Evolutionary conservation across 2,888 invertebrate species (phyloP).

Genomic region (Dasypolia templi): DNA sequence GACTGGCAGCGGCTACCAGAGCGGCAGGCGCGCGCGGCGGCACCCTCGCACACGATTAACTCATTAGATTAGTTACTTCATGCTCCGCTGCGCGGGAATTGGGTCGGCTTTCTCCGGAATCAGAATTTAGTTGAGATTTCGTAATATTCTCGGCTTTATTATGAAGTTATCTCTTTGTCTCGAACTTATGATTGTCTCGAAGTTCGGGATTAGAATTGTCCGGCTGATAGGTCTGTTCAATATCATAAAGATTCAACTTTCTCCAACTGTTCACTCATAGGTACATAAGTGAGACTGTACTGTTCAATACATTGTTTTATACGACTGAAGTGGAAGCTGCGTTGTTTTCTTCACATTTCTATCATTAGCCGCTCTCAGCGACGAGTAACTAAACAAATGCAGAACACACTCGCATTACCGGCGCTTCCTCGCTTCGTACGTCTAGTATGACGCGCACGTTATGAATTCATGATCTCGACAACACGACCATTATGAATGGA

Average conservation of each 20-base stretch:
- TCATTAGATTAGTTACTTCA: constrained; percentile 64
- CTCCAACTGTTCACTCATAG: not conserved
- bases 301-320: not conserved
- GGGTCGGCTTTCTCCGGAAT: constrained; percentile 57
- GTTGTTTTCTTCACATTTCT: not conserved
- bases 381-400: not conserved
- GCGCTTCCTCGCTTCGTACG: constrained; percentile 4
- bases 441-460: constrained; percentile 17
- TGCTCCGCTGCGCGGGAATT: constrained; percentile 56
- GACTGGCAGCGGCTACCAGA: constrained; percentile 25
- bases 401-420: constrained; percentile 1
- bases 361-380: constrained; percentile 23
- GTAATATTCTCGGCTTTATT: constrained; percentile 40
- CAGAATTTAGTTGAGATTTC: constrained; percentile 59
- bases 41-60: constrained; percentile 60
- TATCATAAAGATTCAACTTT: constrained; percentile 14
- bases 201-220: constrained; percentile 20
- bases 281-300: not conserved
- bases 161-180: constrained; percentile 36
- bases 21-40: constrained; percentile 33
- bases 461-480: constrained; percentile 50
- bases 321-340: too few relatives aligned
- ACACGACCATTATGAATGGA: constrained; percentile 40
- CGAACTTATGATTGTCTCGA: constrained; percentile 13
- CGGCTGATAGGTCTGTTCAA: constrained; percentile 12